Evolutionary conservation across 1,140 invertebrate species (phyloP).

Genomic region (Drosophila tani): DNA sequence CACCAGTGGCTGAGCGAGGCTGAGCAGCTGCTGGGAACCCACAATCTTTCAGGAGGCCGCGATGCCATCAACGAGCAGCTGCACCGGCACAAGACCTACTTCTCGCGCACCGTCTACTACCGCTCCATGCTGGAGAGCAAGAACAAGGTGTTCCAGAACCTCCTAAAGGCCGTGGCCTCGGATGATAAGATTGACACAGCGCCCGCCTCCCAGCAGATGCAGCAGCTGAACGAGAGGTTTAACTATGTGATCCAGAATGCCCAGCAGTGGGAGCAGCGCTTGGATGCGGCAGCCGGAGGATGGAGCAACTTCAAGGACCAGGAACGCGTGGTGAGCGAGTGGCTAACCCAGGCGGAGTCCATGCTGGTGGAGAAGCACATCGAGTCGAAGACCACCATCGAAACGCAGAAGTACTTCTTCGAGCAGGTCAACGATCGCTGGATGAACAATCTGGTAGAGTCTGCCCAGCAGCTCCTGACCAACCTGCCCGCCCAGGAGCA

Average conservation of each 20-base stretch:
- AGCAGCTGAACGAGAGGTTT: conserved; percentile 93
- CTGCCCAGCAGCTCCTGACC: conserved; percentile 92
- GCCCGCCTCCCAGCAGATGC: conserved; percentile 90
- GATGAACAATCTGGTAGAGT: conserved; percentile 92
- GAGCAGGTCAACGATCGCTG: conserved; percentile 93
- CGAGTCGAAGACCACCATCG: conserved; percentile 92
- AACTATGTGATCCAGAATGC: conserved; percentile 89
- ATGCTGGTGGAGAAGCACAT: conserved; percentile 92
- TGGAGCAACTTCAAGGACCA: conserved; percentile 95
- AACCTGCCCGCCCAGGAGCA: conserved; percentile 89
- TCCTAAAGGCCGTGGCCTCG: conserved; percentile 91
- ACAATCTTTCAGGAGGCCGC: conserved; percentile 88
- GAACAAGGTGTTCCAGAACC: conserved; percentile 96
- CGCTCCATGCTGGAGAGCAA: conserved; percentile 97
- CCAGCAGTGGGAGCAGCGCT: conserved; percentile 91
- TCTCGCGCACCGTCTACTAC: conserved; percentile 94
- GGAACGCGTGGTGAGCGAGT: conserved; percentile 92
- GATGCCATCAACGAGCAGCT: conserved; percentile 91
- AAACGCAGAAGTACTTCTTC: conserved; percentile 94
- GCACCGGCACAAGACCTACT: conserved; percentile 94
- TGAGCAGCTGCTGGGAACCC: conserved; percentile 89
- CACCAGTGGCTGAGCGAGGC: conserved; percentile 94
- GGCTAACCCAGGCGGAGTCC: conserved; percentile 93
- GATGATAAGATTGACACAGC: conserved; percentile 90
- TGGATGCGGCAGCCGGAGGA: conserved; percentile 91